Percentiles rank a stretch among this genome's conserved stretches.
phyloP scores from a whole-genome alignment of 2,888 invertebrate species.

The Zaprionus obscuricornis region DNA sequence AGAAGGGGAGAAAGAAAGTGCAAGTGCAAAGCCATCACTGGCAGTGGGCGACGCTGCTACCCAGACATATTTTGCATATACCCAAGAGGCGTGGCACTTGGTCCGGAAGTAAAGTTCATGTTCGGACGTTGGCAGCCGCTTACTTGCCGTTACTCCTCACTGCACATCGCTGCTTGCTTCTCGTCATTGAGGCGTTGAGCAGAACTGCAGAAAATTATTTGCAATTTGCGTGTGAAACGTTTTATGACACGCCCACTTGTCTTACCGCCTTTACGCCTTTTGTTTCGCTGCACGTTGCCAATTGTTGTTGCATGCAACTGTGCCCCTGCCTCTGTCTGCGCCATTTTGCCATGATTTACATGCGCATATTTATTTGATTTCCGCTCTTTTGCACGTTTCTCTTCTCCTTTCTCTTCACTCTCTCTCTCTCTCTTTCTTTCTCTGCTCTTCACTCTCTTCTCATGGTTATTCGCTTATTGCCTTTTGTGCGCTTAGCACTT shows the following conservation, averaged over 20 bases:
- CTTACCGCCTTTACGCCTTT: not conserved
- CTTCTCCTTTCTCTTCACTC: not conserved
- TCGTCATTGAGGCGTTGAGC: conserved; percentile 22
- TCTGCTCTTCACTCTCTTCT: not conserved
- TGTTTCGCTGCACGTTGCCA: no score
- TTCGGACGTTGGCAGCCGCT: conserved; percentile 57
- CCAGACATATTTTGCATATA: conserved; percentile 40
- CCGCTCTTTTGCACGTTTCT: conserved; percentile 19
- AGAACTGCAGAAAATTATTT: conserved; percentile 53
- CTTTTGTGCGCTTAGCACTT: conserved; percentile 10
- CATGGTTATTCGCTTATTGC: conserved; percentile 13
- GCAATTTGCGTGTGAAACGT: conserved; percentile 63
- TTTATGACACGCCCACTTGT: conserved; percentile 13
- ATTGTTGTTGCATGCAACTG: no score
- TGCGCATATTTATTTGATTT: conserved; percentile 61
- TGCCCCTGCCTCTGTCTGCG: no score
- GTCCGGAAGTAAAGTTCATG: conserved; percentile 66
- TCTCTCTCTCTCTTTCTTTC: conserved; percentile 4
- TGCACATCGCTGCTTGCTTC: no score
- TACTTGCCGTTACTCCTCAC: no score
- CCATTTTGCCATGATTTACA: conserved; percentile 38
- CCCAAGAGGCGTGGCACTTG: conserved; percentile 40
- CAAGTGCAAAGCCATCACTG: no score
- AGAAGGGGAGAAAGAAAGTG: no score
- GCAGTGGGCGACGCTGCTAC: not conserved